Base-by-base conservation (phyloP, 2,113 vertebrate species). In the Dicrurus megarhynchus region DNA sequence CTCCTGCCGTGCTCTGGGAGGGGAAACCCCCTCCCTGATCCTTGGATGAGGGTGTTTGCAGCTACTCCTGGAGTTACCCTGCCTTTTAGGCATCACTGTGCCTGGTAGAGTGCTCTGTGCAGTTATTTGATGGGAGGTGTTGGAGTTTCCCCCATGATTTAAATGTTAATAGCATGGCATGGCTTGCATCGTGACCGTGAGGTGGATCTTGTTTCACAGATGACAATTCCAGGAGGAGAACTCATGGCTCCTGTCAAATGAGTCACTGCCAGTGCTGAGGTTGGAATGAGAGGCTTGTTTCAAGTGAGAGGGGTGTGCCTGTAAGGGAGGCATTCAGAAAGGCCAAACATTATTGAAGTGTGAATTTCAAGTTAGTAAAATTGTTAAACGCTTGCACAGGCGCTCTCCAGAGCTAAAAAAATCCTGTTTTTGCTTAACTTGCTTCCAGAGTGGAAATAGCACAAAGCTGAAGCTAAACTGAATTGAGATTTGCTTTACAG, bases 211-310 rank as follows among this genome's bases (percentile, higher is more conserved):
- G 52, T 63, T 88, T 63, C 75, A 60, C 52, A 41, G 47, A 60
- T 93, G 35, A 37, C 55, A 67, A 2, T 68, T 89, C 76, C 77
- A 41, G 89, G 64, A 73, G 75, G 57, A 78, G 76, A 93, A 30
- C 59, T 90, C 78, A 20, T 85, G 57, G 71, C 85, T 96, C 50
- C 85, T 95, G 89, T 84, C 95, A 92, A 2, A 52, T 94, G 93
- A 95, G 74, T 95, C 93, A 68, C 53, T 57, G 80, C 56, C 42
- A 30, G 60, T 32, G 87, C 79, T 74, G 76, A 87, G 75, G 32
- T 67, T 88, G 61, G 71, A 93, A 28, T 11, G 63, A 88, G 61
- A 65, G 53, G 26, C 63, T 85, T 69, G 41, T 90, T 90, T 79
- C 44, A 32, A 73, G 50, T 30, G 47, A 78, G 85, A 92, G 79